Base-by-base conservation (phyloP, 1,140 invertebrate genomes). In the Hetaerina americana region DNA sequence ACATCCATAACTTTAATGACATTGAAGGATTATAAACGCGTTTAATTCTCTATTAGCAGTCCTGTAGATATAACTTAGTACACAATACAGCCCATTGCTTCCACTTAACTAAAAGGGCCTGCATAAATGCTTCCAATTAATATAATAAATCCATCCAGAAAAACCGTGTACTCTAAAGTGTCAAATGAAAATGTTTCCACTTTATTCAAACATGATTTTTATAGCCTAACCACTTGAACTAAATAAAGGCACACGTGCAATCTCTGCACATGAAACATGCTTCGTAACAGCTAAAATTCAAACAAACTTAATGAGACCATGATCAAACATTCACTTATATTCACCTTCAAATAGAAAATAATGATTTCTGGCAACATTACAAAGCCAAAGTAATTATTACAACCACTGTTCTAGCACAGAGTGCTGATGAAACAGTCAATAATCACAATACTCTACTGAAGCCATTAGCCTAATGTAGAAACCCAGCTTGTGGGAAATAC, bases 161-260 rank as follows among this genome's bases (percentile, higher is more conserved):
- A 57, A 57, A 57, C 40, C 15, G 40, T n/a, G 22, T 57, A 57
- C 40, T 57, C 40, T 18, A 57, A 57, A 57, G 40, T 57, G 40
- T 57, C 10, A 10, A 57, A 57, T 57, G 40, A 57, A 57, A 57
- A 57, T 57, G 40, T 57, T 57, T 18, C 40, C 40, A 57, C 40
- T 57, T 57, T 57, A 57, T 57, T 57, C 40, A 57, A 57, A 57
- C 40, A 57, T 57, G 40, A 57, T 57, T 57, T n/a, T 57, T n/a
- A 57, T 57, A 57, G 40, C 40, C 40, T 57, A 57, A 57, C 40
- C 40, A 57, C 22, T 57, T 57, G 40, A 57, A 57, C 40, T 57
- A 57, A 57, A 57, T 57, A 57, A 57, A 57, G 40, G 40, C 40
- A 57, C 40, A 57, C 22, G 22, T 57, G 40, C 40, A 57, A 18